Base-by-base conservation (phyloP, 2,888 invertebrate species). In the Hanleya hanleyi region DNA sequence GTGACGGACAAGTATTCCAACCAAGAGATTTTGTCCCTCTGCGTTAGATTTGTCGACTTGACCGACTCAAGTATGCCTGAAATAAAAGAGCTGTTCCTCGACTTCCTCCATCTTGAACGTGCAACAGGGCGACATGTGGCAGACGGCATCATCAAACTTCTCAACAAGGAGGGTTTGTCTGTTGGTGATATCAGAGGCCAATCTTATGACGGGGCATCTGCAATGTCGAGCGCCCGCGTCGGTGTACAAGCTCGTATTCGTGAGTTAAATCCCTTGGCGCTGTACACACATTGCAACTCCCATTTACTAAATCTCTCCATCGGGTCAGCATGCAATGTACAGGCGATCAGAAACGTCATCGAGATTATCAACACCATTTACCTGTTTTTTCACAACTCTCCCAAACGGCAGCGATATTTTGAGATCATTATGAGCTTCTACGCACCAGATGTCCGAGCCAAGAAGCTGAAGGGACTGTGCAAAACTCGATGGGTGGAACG, bases 261-360 rank as follows among this genome's bases (percentile, higher is more conserved):
- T 32, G 51, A 70, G 32, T 5, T 68, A 3, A 32, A 71, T 66
- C 75, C 75, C 0, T 37, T 67, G 3, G 72, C 79, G 15, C 22
- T 74, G 0, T 77, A 80, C 57, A 67, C 75, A 1, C 80, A 80
- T 29, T 79, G 79, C 61, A 66, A 69, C 18, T 71, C 69, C n/a
- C 76, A 77, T 50, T 37, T 69, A 37, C 62, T 79, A 4, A 79
- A 73, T 51, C 32, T 79, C 12, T 51, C 68, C 5, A 64, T 79
- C n/a, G 62, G 67, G 12, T 70, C 73, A 32, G 69, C 77, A 15
- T 80, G 73, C 29, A 73, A 69, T 41, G 67, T 76, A 33, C 69
- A 66, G 41, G 64, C 47, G 7, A 70, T 76, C 12, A 65, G 79
- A 65, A 77, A 73, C 41, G 64, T 73, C 71, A 37, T 76, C 36